Evolutionary conservation across 2,888 invertebrate species (phyloP).

Genomic region (Polyommatus iphigenia): DNA sequence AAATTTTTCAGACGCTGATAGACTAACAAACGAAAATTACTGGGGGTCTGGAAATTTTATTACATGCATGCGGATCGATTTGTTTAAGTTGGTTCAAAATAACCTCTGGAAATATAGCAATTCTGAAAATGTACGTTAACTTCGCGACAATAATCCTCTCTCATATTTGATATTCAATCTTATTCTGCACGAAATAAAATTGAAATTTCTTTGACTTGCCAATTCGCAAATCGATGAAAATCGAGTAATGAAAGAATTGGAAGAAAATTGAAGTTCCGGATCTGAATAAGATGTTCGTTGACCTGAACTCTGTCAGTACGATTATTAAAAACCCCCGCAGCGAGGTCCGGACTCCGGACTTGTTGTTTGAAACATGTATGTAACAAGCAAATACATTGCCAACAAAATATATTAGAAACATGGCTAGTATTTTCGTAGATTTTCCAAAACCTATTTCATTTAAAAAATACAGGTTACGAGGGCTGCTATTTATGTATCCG

Average conservation of each 20-base stretch:
- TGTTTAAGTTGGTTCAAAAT: no score
- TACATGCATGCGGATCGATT: no score
- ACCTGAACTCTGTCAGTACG: constrained; percentile 37
- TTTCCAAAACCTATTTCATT: no score
- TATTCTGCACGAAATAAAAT: constrained; percentile 33
- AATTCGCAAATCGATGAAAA: constrained; percentile 45
- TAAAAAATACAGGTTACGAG: no score
- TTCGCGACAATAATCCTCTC: background rate
- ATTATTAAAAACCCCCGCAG: constrained; percentile 28
- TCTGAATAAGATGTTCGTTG: constrained; percentile 44
- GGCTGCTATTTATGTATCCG: no score
- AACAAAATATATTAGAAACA: no score
- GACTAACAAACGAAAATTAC: no score
- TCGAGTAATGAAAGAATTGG: constrained; percentile 47
- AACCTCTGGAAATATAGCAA: background rate
- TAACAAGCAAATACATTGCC: no score
- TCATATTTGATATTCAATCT: background rate
- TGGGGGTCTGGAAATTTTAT: no score
- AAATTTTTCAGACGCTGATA: no score
- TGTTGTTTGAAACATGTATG: background rate
- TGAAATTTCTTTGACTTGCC: constrained; percentile 34
- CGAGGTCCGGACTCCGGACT: background rate
- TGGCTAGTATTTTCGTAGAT: no score
- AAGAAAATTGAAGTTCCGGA: constrained; percentile 43
- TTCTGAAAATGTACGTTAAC: background rate